Base-by-base conservation (phyloP, 1,140 invertebrate genomes). In the Dendrolimus kikuchii region DNA sequence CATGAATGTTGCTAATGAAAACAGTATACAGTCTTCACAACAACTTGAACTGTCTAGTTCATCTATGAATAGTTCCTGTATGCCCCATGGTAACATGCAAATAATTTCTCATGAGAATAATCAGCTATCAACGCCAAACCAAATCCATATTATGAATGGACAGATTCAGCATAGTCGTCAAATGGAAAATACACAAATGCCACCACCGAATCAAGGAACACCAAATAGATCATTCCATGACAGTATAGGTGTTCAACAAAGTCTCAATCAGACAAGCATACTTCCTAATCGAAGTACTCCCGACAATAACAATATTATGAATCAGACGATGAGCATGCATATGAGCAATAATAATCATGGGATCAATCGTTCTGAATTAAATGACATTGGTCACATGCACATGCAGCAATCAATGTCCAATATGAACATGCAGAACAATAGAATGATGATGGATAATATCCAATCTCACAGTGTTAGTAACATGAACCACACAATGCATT, bases 91-190 rank as follows among this genome's bases (percentile, higher is more conserved):
- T 10, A 81, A 74, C 59, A 81, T 85, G 69, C 74, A 77, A 61
- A 82, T 85, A 54, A 76, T 86, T 60, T 64, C 74, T 6, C 81
- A 84, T 59, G 78, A 83, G 38, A 77, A 72, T 55, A 75, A 66
- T 49, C 75, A 77, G 49, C 53, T 70, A 23, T 60, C 73, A 37
- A 57, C 66, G 42, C 49, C 77, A 8, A 86, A 83, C 61, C 78
- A 84, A 64, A 86, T 86, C 46, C 83, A 86, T 53, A 85, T 86
- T 46, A 77, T 83, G 77, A 83, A 81, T 65, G 83, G 83, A 23
- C 83, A 86, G 60, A 83, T 86, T 45, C 81, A 85, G 59, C 80
- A 86, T 53, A 82, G 71, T 51, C 66, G 81, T 7, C 77, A 73
- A 57, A 48, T 68, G 5, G 81, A 83, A 6, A 78, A 65, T 54